Evolutionary conservation across 2,113 vertebrate species (phyloP), one percentile per base, ranked within the genome.

Genomic region (Crotalus tigris): DNA sequence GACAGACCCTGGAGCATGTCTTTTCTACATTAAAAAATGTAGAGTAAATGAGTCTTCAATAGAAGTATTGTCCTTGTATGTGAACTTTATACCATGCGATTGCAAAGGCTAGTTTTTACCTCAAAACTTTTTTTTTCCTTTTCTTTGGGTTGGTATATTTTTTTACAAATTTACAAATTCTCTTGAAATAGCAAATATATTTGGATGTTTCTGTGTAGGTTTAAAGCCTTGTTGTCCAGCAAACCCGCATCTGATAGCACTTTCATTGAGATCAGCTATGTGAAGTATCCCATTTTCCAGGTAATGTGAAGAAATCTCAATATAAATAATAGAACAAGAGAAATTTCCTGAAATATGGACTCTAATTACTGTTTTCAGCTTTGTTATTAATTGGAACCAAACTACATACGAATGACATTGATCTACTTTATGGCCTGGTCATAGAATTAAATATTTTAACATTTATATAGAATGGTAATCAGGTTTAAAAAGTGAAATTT

Each of bases 271-370:
- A 99, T 99, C 92, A 99, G 99, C 96, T 99, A 99, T 8, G 99
- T 99, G 95, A 99, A 99, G 97, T 99, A 99, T 95, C 98, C 98
- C 95, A 99, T 99, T 95, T 99, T 99, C 90, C 99, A 99, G 99
- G 99, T 99, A 98, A 97, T 92, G 44, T 89, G 92, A 46, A 93
- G 90, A 91, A 92, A 64, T 92, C 64, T 90, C 23, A 90, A 54
- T 88, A 55, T 61, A 85, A 53, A 88, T 85, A 19, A 4, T 53
- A 54, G 59, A 7, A 15, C 29, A 26, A 64, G 4, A 49, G 12
- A 54, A 23, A 75, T 46, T 44, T 88, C 15, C 44, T 69, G 54
- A 64, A 89, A 21, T 85, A 87, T 57, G 86, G 75, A 93, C 89
- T 92, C 86, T 0, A 3, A 94, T 53, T 5, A 46, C n/a, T 94